A percentile compares a stretch with the other conserved stretches of the same genome.
These are phyloP conservation scores for Drosophila ananassae DNA, from an alignment of 1,140 invertebrate species.

Conservation along the genomic window DNA sequence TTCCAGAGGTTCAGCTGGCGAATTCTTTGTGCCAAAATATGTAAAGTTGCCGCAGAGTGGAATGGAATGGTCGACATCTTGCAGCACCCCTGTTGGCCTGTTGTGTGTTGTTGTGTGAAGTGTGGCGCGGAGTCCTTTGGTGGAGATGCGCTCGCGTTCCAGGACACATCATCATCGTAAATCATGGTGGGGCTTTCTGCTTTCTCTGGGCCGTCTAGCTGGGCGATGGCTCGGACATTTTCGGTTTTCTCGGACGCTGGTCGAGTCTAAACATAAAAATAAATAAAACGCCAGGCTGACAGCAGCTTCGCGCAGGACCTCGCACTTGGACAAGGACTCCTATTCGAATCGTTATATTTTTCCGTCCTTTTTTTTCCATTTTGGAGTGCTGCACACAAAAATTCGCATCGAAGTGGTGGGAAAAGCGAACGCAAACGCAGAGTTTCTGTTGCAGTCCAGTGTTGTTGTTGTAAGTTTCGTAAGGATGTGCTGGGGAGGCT, in stretches of 20 bases:
- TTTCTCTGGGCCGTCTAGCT: conserved; percentile 44
- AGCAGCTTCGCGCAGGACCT: conserved; percentile 61
- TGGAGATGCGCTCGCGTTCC: conserved; percentile 58
- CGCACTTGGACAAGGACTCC: conserved; percentile 47
- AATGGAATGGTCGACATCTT: conserved; percentile 30
- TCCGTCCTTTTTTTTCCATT: conserved; percentile 9
- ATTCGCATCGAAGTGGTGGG: conserved; percentile 54
- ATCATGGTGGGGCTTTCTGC: conserved; percentile 75
- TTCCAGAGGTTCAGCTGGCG: conserved; percentile 40
- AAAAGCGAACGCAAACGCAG: conserved; percentile 14
- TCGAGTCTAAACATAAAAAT: conserved; percentile 77
- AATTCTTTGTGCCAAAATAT: conserved; percentile 50
- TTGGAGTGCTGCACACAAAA: conserved; percentile 70
- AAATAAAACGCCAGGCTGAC: conserved; percentile 74
- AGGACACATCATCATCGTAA: conserved; percentile 80
- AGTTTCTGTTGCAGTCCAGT: conserved; percentile 68
- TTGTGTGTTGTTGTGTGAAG: conserved; percentile 25
- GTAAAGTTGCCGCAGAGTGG: conserved; percentile 26
- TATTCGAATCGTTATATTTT: conserved; percentile 32
- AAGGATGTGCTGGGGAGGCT: conserved; percentile 53
- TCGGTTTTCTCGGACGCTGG: conserved; percentile 59
- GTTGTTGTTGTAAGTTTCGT: conserved; percentile 57
- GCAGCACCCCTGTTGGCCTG: conserved; percentile 17
- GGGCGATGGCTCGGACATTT: conserved; percentile 43
- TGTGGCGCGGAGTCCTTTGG: conserved; percentile 29